These are phyloP conservation scores for Corythaeola cristata DNA, from an alignment of 2,113 vertebrate species.

Conservation along the genomic window DNA sequence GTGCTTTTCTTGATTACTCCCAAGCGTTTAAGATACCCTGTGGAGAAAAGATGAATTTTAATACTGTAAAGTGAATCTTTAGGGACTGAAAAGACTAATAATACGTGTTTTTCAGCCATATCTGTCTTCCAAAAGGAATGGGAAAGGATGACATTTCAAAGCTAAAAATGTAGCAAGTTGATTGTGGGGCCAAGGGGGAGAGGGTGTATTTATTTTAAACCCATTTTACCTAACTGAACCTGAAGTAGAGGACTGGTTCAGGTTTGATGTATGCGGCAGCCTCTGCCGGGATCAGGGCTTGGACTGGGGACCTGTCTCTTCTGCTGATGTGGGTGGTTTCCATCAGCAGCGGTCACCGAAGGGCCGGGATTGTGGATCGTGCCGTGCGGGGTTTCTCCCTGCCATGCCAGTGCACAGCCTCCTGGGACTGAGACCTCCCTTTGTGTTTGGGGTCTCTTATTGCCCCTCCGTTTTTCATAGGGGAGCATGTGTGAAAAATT, in stretches of 20 bases:
- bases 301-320: not conserved
- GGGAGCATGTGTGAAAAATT: not conserved
- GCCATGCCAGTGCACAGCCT: accelerated
- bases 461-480: not conserved
- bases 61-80: not conserved
- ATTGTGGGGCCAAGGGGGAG: not conserved
- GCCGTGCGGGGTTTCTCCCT: not conserved
- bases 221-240: not conserved
- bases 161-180: not conserved
- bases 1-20: not conserved
- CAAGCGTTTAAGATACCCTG: not conserved
- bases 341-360: not conserved
- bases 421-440: not conserved
- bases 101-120: not conserved
- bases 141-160: not conserved
- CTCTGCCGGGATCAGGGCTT: not conserved
- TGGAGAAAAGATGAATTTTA: not conserved
- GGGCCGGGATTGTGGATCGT: not conserved
- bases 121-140: not conserved
- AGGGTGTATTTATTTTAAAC: not conserved
- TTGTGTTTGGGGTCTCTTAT: too few species aligned
- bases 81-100: not conserved
- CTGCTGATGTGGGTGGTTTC: not conserved
- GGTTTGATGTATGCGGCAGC: not conserved
- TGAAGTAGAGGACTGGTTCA: not conserved